phyloP scores from a whole-genome alignment of 2,888 invertebrate species.

The Spodoptera exigua region DNA sequence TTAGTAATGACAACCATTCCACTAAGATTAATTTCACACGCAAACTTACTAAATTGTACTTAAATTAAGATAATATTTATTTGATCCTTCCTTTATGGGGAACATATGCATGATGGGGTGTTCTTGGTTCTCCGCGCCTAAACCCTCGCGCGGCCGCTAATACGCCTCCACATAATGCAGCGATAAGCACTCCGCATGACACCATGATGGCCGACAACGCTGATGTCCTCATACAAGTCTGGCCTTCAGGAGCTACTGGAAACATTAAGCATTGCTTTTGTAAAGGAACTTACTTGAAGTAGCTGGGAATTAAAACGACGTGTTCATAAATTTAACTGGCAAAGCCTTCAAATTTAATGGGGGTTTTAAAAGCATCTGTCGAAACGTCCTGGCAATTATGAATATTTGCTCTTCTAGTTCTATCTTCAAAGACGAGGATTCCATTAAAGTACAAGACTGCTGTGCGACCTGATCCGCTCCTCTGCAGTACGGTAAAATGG shows the following conservation, averaged over 20 bases:
- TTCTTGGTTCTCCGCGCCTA: constrained; percentile 85
- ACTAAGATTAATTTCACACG: too few species aligned
- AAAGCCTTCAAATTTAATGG: too few species aligned
- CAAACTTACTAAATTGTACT: background rate
- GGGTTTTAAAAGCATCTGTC: too few species aligned
- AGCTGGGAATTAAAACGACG: too few species aligned
- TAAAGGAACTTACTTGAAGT: background rate
- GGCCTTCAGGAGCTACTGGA: constrained; percentile 80
- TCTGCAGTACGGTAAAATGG: too few species aligned
- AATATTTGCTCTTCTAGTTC: too few species aligned
- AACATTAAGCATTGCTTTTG: background rate
- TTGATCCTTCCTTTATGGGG: constrained; percentile 91
- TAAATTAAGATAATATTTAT: constrained; percentile 61
- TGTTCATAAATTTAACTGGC: too few species aligned
- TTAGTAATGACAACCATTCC: constrained; percentile 27
- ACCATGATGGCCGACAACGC: constrained; percentile 92
- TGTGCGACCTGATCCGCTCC: too few species aligned
- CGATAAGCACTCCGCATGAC: constrained; percentile 91
- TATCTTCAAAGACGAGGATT: too few species aligned
- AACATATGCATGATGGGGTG: constrained; percentile 88
- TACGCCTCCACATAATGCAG: constrained; percentile 92
- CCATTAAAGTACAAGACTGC: too few species aligned
- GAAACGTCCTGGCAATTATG: too few species aligned
- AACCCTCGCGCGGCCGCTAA: constrained; percentile 94
- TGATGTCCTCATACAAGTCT: constrained; percentile 91